phyloP scores from a whole-genome alignment of 2,113 vertebrate genomes.

The Struthio camelus region DNA sequence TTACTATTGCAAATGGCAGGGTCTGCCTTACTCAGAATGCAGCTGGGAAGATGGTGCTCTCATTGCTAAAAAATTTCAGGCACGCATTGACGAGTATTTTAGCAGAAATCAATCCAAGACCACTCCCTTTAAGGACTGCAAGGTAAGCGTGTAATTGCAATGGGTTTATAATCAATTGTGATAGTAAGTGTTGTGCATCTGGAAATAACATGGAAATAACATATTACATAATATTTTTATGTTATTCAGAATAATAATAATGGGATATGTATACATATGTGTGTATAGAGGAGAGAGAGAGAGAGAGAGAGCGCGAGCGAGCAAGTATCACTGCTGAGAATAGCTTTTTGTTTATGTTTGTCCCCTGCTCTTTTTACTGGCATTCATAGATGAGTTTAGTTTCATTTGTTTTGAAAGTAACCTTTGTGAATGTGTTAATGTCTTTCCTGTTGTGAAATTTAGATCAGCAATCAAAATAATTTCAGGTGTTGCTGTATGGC shows the following conservation, averaged over 20 bases:
- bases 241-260: not conserved
- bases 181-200: not conserved
- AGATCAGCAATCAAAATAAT: not conserved
- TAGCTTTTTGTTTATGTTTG: not conserved
- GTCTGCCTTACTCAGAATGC: constrained; percentile 94
- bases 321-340: not conserved
- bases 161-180: not conserved
- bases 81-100: constrained; percentile 92
- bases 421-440: not conserved
- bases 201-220: not conserved
- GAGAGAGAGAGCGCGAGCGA: too few species aligned
- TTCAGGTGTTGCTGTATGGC: not conserved
- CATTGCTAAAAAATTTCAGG: constrained; percentile 93
- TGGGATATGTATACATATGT: not conserved
- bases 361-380: not conserved
- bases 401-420: not conserved
- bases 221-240: not conserved
- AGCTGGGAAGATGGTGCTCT: constrained; percentile 99
- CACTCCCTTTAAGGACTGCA: constrained; percentile 95
- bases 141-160: constrained; percentile 76
- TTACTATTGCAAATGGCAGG: constrained; percentile 99
- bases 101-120: constrained; percentile 94
- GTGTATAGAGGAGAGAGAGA: not conserved
- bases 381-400: not conserved
- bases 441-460: not conserved